Conservation (phyloP, 2,797 vertebrate genomes). For the Cheirogaleus major region DNA sequence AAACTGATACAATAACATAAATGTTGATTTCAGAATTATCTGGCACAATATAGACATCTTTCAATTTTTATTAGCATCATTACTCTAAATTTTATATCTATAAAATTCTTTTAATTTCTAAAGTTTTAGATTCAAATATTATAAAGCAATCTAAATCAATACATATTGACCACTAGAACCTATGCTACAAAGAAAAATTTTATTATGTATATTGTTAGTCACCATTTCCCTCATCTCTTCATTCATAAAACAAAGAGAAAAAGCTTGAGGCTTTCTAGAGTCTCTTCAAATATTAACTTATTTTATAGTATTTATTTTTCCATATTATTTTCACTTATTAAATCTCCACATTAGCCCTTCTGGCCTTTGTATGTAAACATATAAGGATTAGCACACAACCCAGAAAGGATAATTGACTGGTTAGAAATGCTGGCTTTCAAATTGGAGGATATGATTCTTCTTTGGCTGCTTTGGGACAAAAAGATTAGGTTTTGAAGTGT, state of each 20-base stretch:
- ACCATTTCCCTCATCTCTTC: not conserved
- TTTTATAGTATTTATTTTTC: not conserved
- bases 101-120: not conserved
- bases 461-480: not conserved
- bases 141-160: not conserved
- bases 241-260: not conserved
- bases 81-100: constrained; percentile 30
- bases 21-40: not conserved
- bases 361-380: not conserved
- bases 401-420: not conserved
- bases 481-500: not conserved
- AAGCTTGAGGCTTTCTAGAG: not conserved
- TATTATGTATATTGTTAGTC: not conserved
- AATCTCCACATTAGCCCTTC: not conserved
- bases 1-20: not conserved
- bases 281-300: not conserved
- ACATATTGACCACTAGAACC: not conserved
- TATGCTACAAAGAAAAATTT: not conserved
- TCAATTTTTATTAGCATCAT: not conserved
- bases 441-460: not conserved
- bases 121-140: not conserved
- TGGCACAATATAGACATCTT: not conserved
- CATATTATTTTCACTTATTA: not conserved
- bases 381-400: not conserved
- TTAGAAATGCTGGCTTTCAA: not conserved